Evolutionary conservation across 2,888 invertebrate species (phyloP), one percentile per base, ranked within the genome.

Genomic region (Tethea ocularis): DNA sequence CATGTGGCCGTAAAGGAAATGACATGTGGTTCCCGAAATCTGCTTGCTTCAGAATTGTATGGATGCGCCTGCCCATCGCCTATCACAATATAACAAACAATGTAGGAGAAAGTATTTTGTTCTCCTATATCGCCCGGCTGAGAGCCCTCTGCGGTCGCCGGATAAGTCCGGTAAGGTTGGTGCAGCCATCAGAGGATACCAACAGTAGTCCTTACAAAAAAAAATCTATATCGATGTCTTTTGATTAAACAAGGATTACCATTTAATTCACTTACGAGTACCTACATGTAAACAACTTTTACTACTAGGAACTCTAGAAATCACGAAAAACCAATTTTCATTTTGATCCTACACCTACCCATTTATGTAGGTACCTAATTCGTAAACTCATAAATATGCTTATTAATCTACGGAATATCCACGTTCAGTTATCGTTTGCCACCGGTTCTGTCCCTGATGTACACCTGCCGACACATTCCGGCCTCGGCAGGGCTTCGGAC

Each of bases 1-100:
- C 83, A 84, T 83, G 84, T 84, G 85, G 80, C 81, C 80, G 64
- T 72, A 86, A 84, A 91, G 91, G 91, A 92, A 92, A 88, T 89
- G 90, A 92, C 91, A 92, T 92, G 90, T 92, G 92, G 88, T 89
- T 81, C 87, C 85, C 89, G 80, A 91, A 90, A 87, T 86, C 77
- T 80, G 73, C 70, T 64, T 51, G 51, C 63, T 79, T 68, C 66
- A 76, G 77, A 65, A 63, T 73, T 67, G 24, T 69, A 56, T 77
- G 82, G 91, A 90, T 66, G 72, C 41, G 61, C 56, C 38, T 36
- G 38, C 57, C 41, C n/a, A n/a, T n/a, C n/a, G n/a, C n/a, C n/a
- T n/a, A n/a, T n/a, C n/a, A n/a, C n/a, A n/a, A n/a, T n/a, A n/a
- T n/a, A n/a, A n/a, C n/a, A n/a, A n/a, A 24, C 22, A 22, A 57